Evolutionary conservation across 2,113 vertebrate genomes (phyloP), one percentile per base, ranked within the genome.

Genomic region (Raja brachyura): DNA sequence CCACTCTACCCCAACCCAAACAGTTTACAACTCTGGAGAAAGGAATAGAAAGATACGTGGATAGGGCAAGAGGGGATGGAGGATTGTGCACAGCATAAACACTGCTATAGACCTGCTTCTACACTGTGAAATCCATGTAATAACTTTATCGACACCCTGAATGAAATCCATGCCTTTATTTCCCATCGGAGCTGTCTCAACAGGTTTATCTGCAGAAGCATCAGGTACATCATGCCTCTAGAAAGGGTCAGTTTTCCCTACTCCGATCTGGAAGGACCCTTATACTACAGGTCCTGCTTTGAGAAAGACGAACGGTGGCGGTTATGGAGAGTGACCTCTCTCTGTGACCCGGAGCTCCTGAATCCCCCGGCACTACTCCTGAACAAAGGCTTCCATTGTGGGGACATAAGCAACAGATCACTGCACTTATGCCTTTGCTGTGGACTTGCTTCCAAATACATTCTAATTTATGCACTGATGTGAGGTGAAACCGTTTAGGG

Each of bases 331-430:
- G 59, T 88, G 83, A 88, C 59, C 83, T 61, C 83, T 88, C 83
- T 88, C 59, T n/a, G 28, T 63, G 83, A 88, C 83, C 83, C 59
- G 31, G 83, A 88, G 83, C 83, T 88, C 83, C 59, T 88, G 83
- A 88, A 88, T 88, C 59, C 83, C 39, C 28, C 83, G 20, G 83
- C 6, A 14, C 61, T 88, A 63, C 83, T 31, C 28, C 2, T n/a
- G 28, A 88, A 88, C 83, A 88, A 88, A 88, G 59, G 83, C 4
- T 31, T n/a, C 83, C 18, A 88, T 88, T 88, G 83, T 88, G 59
- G 59, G 59, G n/a, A 63, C 83, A 88, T 88, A 88, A 88, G 83
- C 83, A 88, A 63, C 83, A 88, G 83, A 88, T 88, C 83, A 88
- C 83, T 88, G 83, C 83, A 63, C 83, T 88, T 63, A 88, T 88